Evolutionary conservation across 2,113 vertebrate genomes (phyloP), one percentile per base, ranked within the genome.

Genomic region (Plecturocebus donacophilus): DNA sequence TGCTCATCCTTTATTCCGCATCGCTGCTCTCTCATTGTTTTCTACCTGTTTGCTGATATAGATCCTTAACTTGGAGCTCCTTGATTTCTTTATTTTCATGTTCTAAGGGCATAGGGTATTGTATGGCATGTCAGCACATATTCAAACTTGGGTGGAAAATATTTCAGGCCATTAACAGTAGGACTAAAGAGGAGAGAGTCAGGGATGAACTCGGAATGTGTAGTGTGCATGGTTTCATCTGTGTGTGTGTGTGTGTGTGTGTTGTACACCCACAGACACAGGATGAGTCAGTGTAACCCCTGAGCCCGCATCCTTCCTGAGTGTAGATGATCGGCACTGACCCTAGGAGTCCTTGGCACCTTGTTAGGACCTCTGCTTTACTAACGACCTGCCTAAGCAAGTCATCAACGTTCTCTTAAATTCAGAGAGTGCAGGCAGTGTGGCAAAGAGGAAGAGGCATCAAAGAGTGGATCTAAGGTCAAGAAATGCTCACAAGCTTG

Each of bases 201-300:
- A 12, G 4, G 30, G 87, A 27, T 8, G 42, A 70, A 66, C 40
- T 6, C 0, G 12, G 79, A 81, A 54, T 8, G 47, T 16, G 54
- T 38, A 8, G 58, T 40, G 20, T 6, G 30, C 11, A 17, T 70
- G 56, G 25, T 40, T 66, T 40, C 20, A 5, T 73, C 66, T 11
- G 6, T 19, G 30, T 6, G 10, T 30, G 68, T n/a, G 84, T 71
- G 66, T 47, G 13, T 9, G 11, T 16, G 70, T 32, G 79, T 38
- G 17, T 32, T 45, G 23, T 45, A 21, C 38, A 35, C 19, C 23
- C 54, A 30, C 25, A 45, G 38, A 42, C 30, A 38, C 5, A 5
- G 0, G 16, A 23, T 12, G 40, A 21, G 12, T 77, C 5, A 8
- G 42, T 0, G 1, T 38, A 9, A 58, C 21, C 21, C 13, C 25